Percentiles rank a stretch among this genome's conserved stretches.
phyloP scores from a whole-genome alignment of 2,888 invertebrate genomes.

The Tetranychus piercei region DNA sequence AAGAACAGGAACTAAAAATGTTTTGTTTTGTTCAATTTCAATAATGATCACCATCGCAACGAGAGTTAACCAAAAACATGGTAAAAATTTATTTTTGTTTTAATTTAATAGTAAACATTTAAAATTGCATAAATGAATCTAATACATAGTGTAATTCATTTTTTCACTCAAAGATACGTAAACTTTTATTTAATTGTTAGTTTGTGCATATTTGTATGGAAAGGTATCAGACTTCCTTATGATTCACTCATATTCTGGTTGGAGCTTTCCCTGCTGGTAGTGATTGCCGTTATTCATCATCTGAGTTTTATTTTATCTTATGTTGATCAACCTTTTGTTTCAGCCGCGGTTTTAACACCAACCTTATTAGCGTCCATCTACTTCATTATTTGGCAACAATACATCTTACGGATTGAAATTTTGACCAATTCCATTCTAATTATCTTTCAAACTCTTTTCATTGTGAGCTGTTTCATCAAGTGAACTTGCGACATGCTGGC shows the following conservation, averaged over 20 bases:
- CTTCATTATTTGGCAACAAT: conserved; percentile 15
- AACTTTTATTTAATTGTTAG: not conserved
- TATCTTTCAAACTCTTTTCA: conserved; percentile 12
- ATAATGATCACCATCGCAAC: no score
- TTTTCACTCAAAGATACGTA: not conserved
- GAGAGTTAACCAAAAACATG: no score
- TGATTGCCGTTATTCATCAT: not conserved
- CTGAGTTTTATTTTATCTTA: conserved; percentile 4
- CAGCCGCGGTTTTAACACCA: conserved; percentile 7
- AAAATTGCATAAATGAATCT: not conserved
- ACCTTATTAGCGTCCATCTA: conserved; percentile 12
- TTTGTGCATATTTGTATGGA: not conserved
- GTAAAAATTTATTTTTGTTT: no score
- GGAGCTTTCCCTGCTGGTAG: not conserved
- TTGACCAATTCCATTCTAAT: conserved; percentile 11
- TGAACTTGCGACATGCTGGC: not conserved
- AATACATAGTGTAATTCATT: not conserved
- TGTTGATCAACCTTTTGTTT: conserved; percentile 8
- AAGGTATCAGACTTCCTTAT: not conserved
- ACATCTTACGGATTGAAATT: conserved; percentile 15
- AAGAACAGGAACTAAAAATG: no score
- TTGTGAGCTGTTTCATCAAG: conserved; percentile 10
- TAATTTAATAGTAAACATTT: not conserved
- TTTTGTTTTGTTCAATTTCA: no score
- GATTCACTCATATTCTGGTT: not conserved